These are phyloP conservation scores for Rhegmatorhina hoffmannsi DNA, from an alignment of 2,113 vertebrate genomes.

Conservation along the genomic window DNA sequence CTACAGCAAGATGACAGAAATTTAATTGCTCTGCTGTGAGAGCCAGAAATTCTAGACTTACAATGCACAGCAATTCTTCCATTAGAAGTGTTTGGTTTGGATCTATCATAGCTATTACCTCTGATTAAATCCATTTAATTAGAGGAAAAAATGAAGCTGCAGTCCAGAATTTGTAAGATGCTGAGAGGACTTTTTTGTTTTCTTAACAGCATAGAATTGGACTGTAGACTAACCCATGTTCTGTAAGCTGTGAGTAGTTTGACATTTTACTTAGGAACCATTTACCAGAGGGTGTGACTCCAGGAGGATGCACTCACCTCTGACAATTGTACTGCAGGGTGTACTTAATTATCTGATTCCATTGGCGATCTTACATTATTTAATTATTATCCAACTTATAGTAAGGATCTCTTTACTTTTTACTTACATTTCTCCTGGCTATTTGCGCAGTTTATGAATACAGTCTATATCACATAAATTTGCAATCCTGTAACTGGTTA, in stretches of 20 bases:
- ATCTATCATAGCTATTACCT: background rate
- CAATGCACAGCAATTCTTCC: background rate
- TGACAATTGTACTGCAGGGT: background rate
- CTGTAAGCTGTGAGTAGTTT: background rate
- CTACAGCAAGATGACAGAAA: background rate
- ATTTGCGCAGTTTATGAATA: background rate
- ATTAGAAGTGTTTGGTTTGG: background rate
- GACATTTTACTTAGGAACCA: background rate
- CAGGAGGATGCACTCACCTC: background rate
- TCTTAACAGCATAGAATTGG: background rate
- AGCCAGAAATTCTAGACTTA: background rate
- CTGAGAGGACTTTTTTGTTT: background rate
- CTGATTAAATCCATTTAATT: slow-evolving; percentile 16
- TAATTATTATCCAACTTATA: background rate
- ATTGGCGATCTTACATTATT: background rate
- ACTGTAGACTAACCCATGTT: background rate
- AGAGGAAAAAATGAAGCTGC: background rate
- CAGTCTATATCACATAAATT: background rate
- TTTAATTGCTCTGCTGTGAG: background rate
- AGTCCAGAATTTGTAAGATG: background rate
- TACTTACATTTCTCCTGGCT: background rate
- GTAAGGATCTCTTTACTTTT: background rate
- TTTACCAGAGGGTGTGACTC: background rate
- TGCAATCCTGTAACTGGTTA: background rate
- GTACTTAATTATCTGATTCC: background rate